Evolutionary conservation across 1,140 invertebrate genomes (phyloP).

Genomic region (Brachionus calyciflorus): DNA sequence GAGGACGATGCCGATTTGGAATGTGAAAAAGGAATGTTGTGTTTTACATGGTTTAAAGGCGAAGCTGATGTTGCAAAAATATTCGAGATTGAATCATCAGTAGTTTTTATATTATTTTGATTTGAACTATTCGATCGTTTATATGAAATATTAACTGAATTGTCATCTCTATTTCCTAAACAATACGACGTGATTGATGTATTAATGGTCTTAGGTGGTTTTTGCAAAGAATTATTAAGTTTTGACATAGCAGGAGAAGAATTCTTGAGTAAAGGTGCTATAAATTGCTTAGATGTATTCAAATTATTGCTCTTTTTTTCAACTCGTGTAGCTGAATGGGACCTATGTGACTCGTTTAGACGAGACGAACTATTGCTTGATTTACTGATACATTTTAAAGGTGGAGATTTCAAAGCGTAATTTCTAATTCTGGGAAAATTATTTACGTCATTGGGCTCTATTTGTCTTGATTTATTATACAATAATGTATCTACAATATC

Average conservation of each 20-base stretch:
- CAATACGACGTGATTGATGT: not conserved
- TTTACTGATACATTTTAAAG: not conserved
- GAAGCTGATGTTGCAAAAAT: not conserved
- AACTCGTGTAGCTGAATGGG: constrained; percentile 2
- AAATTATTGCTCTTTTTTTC: constrained; percentile 3
- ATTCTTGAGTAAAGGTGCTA: not conserved
- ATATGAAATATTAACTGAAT: not conserved
- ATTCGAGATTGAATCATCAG: constrained; percentile 15
- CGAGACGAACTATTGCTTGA: not conserved
- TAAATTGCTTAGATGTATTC: constrained; percentile 16
- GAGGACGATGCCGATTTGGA: constrained; percentile 31
- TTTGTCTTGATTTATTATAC: constrained; percentile 37
- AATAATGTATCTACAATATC: constrained; percentile 11
- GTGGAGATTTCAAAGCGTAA: constrained; percentile 2
- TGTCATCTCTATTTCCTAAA: not conserved
- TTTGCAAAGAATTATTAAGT: not conserved
- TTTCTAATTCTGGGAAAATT: constrained; percentile 33
- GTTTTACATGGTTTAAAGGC: not conserved
- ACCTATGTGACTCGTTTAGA: not conserved
- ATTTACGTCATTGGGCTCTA: constrained; percentile 18
- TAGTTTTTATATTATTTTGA: constrained; percentile 1
- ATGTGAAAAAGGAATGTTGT: not conserved
- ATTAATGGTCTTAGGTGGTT: not conserved
- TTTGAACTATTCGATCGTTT: constrained; percentile 37
- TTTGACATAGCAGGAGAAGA: not conserved